Conservation (phyloP, 2,113 vertebrate genomes). For the Eptesicus fuscus region DNA sequence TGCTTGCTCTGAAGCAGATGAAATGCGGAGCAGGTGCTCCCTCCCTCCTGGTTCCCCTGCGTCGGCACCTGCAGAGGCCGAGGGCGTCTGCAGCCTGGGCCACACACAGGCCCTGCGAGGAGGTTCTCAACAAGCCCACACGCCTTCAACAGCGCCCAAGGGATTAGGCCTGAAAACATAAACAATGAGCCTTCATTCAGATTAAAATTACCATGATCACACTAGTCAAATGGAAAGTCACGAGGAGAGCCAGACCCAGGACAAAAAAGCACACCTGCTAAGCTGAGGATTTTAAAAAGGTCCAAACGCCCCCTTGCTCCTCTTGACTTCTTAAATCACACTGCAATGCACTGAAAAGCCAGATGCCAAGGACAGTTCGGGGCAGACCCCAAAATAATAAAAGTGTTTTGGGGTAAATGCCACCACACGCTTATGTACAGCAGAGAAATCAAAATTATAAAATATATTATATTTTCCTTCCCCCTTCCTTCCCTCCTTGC, state of each 20-base stretch:
- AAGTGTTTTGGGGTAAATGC: not conserved
- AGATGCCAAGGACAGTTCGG: conserved; percentile 66
- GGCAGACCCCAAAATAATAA: conserved; percentile 54
- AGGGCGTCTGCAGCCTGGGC: not conserved
- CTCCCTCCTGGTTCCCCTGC: not conserved
- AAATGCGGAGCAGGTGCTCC: not conserved
- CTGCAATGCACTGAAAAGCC: conserved; percentile 55
- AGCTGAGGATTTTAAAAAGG: not conserved
- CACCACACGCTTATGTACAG: not conserved
- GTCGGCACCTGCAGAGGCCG: not conserved
- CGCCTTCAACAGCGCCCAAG: accelerated
- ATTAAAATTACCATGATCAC: not conserved
- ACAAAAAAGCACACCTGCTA: not conserved
- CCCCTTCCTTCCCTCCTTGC: not conserved
- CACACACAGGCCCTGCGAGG: not conserved
- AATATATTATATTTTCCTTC: not conserved
- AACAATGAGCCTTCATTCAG: not conserved
- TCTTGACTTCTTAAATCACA: conserved; percentile 51
- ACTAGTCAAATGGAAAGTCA: not conserved
- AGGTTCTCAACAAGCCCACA: not conserved
- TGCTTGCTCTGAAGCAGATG: not conserved
- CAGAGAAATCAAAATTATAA: not conserved
- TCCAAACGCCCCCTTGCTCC: conserved; percentile 39
- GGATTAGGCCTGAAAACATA: not conserved
- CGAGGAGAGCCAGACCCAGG: not conserved